Base-by-base conservation (phyloP, 2,797 vertebrate species). In the Cygnus olor region DNA sequence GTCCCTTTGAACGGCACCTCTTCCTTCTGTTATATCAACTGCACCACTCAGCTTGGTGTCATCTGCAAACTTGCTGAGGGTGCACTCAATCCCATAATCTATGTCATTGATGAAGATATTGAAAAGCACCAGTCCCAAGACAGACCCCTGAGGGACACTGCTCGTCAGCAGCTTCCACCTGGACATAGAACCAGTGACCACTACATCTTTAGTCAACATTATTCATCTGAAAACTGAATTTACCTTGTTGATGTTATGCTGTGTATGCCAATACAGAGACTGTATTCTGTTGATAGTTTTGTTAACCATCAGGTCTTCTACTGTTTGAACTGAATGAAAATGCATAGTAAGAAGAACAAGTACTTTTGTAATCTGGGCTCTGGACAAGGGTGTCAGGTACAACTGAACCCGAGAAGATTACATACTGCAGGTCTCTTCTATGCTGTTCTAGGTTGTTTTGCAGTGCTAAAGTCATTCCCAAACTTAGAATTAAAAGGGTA, bases 201-300 rank as follows among this genome's bases (percentile, higher is more conserved):
- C 47, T 49, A 80, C 58, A 47, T 57, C 15, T 83, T 57, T 32
- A 65, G 22, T 47, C 61, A 65, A 65, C 20, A 21, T 74, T 68
- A 60, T 42, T 89, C 42, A 72, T 15, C 44, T 64, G 58, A 56
- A 36, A 93, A 86, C 60, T 68, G 24, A 7, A 18, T 76, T 76
- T 85, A 5, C n/a, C 19, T 77, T 14, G 12, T n/a, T 82, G n/a
- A 72, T 71, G 22, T 54, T 56, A 14, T 24, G 15, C 28, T 69
- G 24, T 32, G 14, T 49, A 54, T 24, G 21, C 24, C 47, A 24
- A 44, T 18, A 34, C 19, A 24, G 38, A 86, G 34, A 21, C 28
- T 19, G 32, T 0, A 0, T 45, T 45, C 56, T 69, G 13, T 53
- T 73, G 34, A 34, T 9, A 17, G 22, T 19, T 90, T 51, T 83